A percentile compares a stretch with the other conserved stretches of the same genome.
Conservation (phyloP, 2,113 vertebrate genomes). For the Brienomyrus brachyistius region DNA sequence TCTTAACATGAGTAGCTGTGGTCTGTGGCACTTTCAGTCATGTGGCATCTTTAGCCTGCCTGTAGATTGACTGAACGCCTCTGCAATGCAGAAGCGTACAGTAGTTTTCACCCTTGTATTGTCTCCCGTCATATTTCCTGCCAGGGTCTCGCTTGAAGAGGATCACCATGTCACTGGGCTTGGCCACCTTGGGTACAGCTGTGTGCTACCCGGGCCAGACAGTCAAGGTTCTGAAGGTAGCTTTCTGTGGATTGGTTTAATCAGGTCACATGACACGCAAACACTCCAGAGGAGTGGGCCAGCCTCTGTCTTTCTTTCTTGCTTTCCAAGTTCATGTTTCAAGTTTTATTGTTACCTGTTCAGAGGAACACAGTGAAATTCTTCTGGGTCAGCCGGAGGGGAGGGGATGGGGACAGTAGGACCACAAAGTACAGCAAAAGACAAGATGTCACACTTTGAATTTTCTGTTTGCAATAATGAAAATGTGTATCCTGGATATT, state of each 20-base stretch:
- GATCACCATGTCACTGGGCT: constrained; percentile 64
- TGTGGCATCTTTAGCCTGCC: background rate
- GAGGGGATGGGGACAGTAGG: background rate
- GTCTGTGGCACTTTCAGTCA: background rate
- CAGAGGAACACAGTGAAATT: background rate
- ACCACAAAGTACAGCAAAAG: background rate
- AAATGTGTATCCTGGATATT: background rate
- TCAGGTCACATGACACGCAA: no score
- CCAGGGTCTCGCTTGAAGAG: constrained; percentile 75
- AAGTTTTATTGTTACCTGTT: background rate
- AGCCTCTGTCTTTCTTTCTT: background rate
- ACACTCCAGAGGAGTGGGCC: background rate
- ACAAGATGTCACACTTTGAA: background rate
- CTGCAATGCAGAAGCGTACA: background rate
- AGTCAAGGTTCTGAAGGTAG: constrained; percentile 74
- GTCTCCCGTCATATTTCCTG: background rate
- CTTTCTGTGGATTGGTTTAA: background rate
- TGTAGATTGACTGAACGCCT: background rate
- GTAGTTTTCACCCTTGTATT: background rate
- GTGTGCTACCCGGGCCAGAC: constrained; percentile 80
- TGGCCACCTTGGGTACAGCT: constrained; percentile 66
- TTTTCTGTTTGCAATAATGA: background rate
- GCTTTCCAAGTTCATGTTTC: background rate
- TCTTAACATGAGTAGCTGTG: background rate
- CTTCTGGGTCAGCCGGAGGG: background rate